These are phyloP conservation scores for Ormyrus rosae DNA, from an alignment of 2,888 invertebrate species.

Conservation along the genomic window DNA sequence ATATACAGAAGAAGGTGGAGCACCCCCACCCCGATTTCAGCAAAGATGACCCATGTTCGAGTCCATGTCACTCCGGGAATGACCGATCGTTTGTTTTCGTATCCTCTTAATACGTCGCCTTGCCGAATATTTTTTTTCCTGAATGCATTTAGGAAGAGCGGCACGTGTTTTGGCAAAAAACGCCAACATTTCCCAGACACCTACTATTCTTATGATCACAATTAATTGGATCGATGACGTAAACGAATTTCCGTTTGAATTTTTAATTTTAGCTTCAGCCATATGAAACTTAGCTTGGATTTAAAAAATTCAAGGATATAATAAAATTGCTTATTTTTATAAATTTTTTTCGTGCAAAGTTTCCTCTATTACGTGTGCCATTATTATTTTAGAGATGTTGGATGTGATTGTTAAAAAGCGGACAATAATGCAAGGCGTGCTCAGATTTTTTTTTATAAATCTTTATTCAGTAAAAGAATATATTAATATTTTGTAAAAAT, in stretches of 20 bases:
- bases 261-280: background rate
- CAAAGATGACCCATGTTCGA: constrained; percentile 4
- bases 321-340: background rate
- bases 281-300: background rate
- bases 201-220: too few relatives aligned
- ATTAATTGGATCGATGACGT: too few relatives aligned
- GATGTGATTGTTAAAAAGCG: too few relatives aligned
- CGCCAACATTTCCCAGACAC: too few relatives aligned
- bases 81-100: background rate
- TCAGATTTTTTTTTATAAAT: too few relatives aligned
- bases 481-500: too few relatives aligned
- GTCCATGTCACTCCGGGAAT: background rate
- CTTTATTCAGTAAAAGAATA: too few relatives aligned
- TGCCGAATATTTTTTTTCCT: too few relatives aligned
- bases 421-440: too few relatives aligned
- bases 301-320: background rate
- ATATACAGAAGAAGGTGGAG: constrained; percentile 25
- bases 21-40: constrained; percentile 1
- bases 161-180: too few relatives aligned
- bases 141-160: too few relatives aligned
- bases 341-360: background rate
- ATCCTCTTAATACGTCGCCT: background rate
- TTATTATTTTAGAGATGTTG: too few relatives aligned
- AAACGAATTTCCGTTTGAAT: background rate
- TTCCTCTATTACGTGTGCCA: background rate